phyloP scores from a whole-genome alignment of 2,113 vertebrate species.

The Casuarius casuarius region DNA sequence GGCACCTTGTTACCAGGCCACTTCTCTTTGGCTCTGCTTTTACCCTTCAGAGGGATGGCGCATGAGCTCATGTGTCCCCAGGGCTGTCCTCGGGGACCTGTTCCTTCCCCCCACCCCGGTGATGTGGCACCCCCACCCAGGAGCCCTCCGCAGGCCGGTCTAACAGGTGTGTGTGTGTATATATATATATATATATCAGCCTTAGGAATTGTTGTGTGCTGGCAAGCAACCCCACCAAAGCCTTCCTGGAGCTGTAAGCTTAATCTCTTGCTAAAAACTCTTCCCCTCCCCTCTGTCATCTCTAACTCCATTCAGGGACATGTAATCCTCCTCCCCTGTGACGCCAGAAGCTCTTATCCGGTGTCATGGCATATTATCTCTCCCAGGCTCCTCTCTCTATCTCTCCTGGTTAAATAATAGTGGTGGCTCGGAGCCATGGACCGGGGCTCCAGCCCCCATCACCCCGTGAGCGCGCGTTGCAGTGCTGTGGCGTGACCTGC shows the following conservation, averaged over 20 bases:
- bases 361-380: slow-evolving; percentile 70
- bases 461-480: too few species aligned
- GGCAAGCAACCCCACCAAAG: slow-evolving; percentile 16
- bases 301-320: slow-evolving; percentile 67
- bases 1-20: background rate
- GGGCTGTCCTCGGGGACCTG: background rate
- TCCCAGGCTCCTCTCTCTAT: slow-evolving; percentile 53
- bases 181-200: too few species aligned
- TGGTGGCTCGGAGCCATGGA: slow-evolving; percentile 39
- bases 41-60: background rate
- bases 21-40: background rate
- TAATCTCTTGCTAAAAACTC: slow-evolving; percentile 67
- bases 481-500: background rate
- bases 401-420: slow-evolving; percentile 54
- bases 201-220: background rate
- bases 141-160: background rate
- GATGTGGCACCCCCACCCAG: background rate
- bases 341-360: slow-evolving; percentile 62
- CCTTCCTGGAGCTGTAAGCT: slow-evolving; percentile 50
- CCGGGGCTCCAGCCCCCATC: background rate
- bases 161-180: too few species aligned
- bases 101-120: background rate
- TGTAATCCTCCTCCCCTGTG: slow-evolving; percentile 70
- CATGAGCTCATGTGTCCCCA: background rate
- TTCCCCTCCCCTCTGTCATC: slow-evolving; percentile 54